Evolutionary conservation across 2,113 vertebrate species (phyloP).

Genomic region (Pseudopipra pipra): DNA sequence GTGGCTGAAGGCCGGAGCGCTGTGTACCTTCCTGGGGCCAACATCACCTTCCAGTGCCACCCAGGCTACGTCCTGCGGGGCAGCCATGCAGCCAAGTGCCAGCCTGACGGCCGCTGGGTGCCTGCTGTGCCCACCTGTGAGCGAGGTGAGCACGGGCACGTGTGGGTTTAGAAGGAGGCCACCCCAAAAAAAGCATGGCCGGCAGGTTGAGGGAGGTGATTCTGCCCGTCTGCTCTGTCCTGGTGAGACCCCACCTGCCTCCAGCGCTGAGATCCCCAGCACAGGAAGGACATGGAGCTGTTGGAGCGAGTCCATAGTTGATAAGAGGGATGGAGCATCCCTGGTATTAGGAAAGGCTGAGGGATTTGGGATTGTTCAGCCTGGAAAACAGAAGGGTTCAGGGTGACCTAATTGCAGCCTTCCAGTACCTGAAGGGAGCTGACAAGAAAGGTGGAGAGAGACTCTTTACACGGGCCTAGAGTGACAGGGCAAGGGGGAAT

Average conservation of each 20-base stretch:
- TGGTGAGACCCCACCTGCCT: not conserved
- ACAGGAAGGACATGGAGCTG: not conserved
- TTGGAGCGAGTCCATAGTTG: not conserved
- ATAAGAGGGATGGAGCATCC: not conserved
- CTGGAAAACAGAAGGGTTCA: not conserved
- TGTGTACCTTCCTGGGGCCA: not conserved
- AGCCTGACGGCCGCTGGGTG: not conserved
- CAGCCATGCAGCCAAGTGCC: not conserved
- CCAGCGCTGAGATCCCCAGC: not conserved
- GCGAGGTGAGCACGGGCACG: not conserved
- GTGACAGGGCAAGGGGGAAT: not conserved
- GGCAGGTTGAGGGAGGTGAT: not conserved
- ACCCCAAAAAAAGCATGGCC: not conserved
- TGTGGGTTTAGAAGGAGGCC: not conserved
- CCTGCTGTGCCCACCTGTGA: not conserved
- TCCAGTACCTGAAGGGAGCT: not conserved
- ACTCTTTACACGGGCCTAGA: not conserved
- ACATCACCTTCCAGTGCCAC: slow-evolving; percentile 23
- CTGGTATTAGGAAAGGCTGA: not conserved
- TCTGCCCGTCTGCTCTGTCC: not conserved
- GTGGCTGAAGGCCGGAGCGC: not conserved
- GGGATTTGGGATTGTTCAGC: not conserved
- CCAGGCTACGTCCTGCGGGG: not conserved
- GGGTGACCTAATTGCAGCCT: not conserved
- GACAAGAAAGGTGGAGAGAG: not conserved